Percentiles rank a stretch among this genome's conserved stretches.
Evolutionary conservation across 2,797 vertebrate genomes (phyloP).

Genomic region (Psittacula echo): DNA sequence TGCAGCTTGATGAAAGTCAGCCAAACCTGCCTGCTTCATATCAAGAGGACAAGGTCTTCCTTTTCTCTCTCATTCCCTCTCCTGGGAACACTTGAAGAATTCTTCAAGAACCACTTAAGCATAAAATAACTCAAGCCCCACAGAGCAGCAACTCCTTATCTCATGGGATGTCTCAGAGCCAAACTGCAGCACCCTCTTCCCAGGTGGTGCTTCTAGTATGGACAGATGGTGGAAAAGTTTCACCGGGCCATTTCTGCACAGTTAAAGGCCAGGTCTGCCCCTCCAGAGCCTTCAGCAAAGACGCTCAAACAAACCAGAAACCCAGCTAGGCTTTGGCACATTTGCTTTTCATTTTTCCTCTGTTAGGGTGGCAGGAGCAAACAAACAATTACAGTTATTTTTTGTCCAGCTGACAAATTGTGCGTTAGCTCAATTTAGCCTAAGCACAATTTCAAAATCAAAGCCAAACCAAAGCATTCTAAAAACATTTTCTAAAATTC

Average conservation of each 20-base stretch:
- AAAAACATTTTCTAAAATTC: not conserved
- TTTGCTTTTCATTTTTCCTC: not conserved
- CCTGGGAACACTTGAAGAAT: not conserved
- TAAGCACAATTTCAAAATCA: constrained; percentile 1
- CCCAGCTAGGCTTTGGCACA: not conserved
- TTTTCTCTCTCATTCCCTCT: not conserved
- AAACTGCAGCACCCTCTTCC: not conserved
- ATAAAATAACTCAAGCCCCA: not conserved
- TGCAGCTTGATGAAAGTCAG: not conserved
- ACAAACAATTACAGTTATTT: constrained; percentile 18
- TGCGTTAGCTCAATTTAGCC: constrained; percentile 22
- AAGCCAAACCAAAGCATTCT: constrained; percentile 2
- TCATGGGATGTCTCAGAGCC: not conserved
- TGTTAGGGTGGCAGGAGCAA: not conserved
- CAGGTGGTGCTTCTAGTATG: not conserved
- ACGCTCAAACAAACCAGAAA: not conserved
- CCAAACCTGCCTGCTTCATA: not conserved
- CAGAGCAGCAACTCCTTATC: not conserved
- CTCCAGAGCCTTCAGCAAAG: not conserved
- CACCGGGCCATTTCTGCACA: not conserved
- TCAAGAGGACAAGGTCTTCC: not conserved
- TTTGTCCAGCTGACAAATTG: constrained; percentile 50
- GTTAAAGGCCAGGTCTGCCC: not conserved
- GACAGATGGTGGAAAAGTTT: not conserved
- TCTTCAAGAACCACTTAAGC: not conserved